Base-by-base conservation (phyloP, 2,888 invertebrate species). In the Apodemia mormo region DNA sequence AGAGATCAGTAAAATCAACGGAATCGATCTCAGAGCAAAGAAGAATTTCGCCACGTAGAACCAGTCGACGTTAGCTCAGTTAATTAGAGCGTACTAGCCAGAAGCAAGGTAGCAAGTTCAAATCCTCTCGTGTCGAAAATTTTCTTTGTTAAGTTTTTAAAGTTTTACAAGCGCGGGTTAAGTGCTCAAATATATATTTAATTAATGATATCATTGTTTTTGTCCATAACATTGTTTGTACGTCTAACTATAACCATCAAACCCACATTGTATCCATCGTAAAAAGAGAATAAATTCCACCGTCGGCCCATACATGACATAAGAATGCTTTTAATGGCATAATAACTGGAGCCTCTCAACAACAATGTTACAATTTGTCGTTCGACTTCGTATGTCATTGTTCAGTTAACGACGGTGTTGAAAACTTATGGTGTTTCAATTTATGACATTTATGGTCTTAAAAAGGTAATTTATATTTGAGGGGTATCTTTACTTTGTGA, bases 221-320 rank as follows among this genome's bases (percentile, higher is more conserved):
- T 52, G n/a, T 43, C 40, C 52, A 30, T 10, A 64, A 69, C 68
- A 54, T 54, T 69, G 68, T 69, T 58, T 70, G 67, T 68, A 68
- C 70, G 66, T 64, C 70, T 72, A 75, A 71, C 68, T 71, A 75
- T 72, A 73, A 70, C 70, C 74, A 71, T 74, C 71, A 72, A 71
- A 75, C 71, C 75, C 65, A 79, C 79, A 75, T 72, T 78, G 79
- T 79, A 70, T 72, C 61, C 52, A 69, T 70, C 75, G 77, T 78
- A 74, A 79, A 76, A 73, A 70, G 76, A 70, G 71, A 74, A 78
- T 79, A 78, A 77, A 78, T 78, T 76, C 73, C 76, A 76, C 73
- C 73, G 71, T 67, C 74, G 74, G 73, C 78, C 71, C 72, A 71
- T 74, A 74, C 77, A 76, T 76, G 75, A 72, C 72, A 74, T 75